Percentiles rank a stretch among this genome's conserved stretches.
Evolutionary conservation across 2,888 invertebrate species (phyloP).

Genomic region (Nephrotoma flavescens): DNA sequence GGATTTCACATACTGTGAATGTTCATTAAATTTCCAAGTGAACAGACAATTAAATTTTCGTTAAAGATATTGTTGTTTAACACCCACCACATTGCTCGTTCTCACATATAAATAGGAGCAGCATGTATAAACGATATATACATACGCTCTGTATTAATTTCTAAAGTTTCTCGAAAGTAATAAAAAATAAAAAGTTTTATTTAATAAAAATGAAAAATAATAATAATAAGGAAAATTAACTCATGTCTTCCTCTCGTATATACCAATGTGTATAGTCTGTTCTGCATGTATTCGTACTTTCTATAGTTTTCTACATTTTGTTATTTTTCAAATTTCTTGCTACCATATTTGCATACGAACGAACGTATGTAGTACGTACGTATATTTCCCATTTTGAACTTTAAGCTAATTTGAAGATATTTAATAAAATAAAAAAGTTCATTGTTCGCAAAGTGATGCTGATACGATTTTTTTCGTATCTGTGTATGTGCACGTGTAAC

Average conservation of each 20-base stretch:
- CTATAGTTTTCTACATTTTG: neutral
- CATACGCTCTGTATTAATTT: neutral
- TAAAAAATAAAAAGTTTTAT: neutral
- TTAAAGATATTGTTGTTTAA: neutral
- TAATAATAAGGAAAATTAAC: neutral
- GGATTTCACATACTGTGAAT: neutral
- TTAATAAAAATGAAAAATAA: neutral
- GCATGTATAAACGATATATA: neutral
- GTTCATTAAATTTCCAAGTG: neutral
- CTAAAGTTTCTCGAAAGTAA: neutral
- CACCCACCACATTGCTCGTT: neutral
- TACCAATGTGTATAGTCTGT: neutral
- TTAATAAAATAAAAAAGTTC: neutral
- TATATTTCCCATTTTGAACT: neutral
- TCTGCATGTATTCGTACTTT: neutral
- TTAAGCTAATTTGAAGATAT: neutral
- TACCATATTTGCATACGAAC: too few relatives aligned
- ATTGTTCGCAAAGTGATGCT: neutral
- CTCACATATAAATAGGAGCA: neutral
- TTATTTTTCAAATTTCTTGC: too few relatives aligned
- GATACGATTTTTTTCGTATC: neutral
- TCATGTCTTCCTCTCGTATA: neutral
- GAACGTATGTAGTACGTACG: neutral
- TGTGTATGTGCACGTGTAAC: neutral
- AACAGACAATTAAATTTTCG: neutral